Evolutionary conservation across 53 echinoderm and acorn worm genomes (phyloP).

Genomic region (Zoroaster sp.): DNA sequence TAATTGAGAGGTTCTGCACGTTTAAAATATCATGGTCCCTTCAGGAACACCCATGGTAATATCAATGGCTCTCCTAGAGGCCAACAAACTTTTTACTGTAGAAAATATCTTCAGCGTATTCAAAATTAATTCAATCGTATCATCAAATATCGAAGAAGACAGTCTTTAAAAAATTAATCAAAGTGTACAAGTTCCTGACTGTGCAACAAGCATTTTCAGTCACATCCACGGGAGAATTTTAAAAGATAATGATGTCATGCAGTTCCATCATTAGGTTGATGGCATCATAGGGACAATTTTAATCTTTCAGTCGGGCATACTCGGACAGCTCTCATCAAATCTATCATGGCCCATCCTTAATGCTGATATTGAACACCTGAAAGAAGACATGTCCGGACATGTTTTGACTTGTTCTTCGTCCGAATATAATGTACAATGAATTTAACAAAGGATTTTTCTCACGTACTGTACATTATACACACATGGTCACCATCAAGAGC

Average conservation of each 20-base stretch:
- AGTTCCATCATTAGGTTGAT: not conserved
- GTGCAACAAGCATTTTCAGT: not conserved
- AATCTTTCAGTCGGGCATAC: not conserved
- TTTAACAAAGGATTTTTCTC: no score
- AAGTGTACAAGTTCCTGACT: not conserved
- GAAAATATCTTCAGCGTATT: no score
- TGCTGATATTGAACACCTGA: not conserved
- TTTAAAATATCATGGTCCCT: no score
- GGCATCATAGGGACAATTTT: not conserved
- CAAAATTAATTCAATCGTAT: no score
- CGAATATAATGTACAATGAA: not conserved
- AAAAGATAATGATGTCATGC: not conserved
- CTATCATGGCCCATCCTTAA: not conserved
- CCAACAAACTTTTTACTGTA: no score
- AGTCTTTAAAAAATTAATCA: no score
- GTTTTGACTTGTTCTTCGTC: conserved; percentile 1
- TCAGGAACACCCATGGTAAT: no score
- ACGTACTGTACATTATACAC: no score
- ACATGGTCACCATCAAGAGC: no score
- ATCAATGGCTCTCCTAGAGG: no score
- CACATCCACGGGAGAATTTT: not conserved
- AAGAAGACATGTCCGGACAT: conserved; percentile 4
- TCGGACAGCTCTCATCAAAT: not conserved
- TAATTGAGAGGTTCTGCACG: no score
- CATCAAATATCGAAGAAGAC: no score